Percentiles rank a stretch among this genome's conserved stretches.
These are phyloP conservation scores for Sphaerophoria rueppellii DNA, from an alignment of 2,888 invertebrate species.

Conservation along the genomic window DNA sequence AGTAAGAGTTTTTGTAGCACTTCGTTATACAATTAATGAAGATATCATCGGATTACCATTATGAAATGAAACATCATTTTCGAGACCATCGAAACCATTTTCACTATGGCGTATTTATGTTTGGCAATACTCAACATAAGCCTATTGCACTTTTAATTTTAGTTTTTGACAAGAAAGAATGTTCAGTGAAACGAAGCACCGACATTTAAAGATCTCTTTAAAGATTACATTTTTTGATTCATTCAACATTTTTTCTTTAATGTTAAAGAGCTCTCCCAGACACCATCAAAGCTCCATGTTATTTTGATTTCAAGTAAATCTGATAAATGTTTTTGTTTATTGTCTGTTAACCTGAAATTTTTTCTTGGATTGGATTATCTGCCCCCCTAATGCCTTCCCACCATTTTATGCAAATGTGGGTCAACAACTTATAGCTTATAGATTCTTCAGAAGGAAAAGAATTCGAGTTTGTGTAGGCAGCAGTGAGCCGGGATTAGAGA, in stretches of 20 bases:
- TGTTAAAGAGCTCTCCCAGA: neutral
- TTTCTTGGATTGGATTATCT: neutral
- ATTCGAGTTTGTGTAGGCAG: constrained; percentile 25
- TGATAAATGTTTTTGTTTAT: constrained; percentile 35
- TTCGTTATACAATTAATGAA: too few species aligned
- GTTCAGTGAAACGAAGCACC: constrained; percentile 52
- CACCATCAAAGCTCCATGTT: neutral
- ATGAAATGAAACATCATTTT: too few species aligned
- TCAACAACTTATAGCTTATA: constrained; percentile 38
- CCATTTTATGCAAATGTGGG: constrained; percentile 28
- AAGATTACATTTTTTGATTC: constrained; percentile 1
- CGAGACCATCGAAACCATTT: too few species aligned
- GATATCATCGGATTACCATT: too few species aligned
- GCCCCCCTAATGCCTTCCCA: neutral
- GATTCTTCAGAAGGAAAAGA: constrained; percentile 9
- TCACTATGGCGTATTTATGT: neutral
- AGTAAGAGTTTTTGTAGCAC: too few species aligned
- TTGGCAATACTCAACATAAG: constrained; percentile 8
- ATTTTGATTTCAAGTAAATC: constrained; percentile 17
- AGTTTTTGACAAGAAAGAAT: constrained; percentile 50
- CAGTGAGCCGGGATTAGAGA: neutral
- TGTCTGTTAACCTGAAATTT: constrained; percentile 44
- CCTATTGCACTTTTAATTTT: constrained; percentile 21
- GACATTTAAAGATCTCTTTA: constrained; percentile 24
- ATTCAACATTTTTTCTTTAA: constrained; percentile 11